These are phyloP conservation scores for Saccopteryx bilineata DNA, from an alignment of 2,113 vertebrate genomes.

Conservation along the genomic window DNA sequence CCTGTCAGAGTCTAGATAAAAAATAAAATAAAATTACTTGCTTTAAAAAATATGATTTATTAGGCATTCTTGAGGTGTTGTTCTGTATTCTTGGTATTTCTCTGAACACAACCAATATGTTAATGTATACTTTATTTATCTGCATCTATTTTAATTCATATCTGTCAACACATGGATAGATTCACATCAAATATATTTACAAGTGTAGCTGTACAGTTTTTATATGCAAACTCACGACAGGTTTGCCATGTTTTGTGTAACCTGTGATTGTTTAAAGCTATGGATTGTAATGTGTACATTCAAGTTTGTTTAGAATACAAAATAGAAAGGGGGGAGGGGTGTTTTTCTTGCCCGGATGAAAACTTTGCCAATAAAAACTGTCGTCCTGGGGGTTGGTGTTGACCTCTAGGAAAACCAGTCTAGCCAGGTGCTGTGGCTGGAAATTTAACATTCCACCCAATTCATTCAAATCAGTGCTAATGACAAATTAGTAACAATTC, in stretches of 20 bases:
- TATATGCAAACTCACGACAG: neutral
- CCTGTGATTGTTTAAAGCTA: neutral
- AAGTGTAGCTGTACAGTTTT: neutral
- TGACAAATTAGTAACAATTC: constrained; percentile 71
- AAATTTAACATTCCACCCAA: constrained; percentile 32
- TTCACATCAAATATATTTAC: neutral
- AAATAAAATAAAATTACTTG: constrained; percentile 79
- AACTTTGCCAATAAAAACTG: constrained; percentile 68
- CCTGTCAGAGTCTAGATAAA: neutral
- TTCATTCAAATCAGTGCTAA: constrained; percentile 61
- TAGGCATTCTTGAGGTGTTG: constrained; percentile 67
- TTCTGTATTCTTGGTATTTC: constrained; percentile 67
- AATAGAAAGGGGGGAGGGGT: neutral
- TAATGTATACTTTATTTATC: neutral
- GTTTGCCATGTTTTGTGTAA: neutral
- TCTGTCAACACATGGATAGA: neutral
- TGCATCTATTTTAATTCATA: neutral
- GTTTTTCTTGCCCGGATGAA: constrained; percentile 71
- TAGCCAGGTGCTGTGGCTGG: constrained; percentile 37
- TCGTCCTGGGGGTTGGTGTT: constrained; percentile 27
- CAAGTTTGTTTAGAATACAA: constrained; percentile 60
- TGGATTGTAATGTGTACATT: neutral
- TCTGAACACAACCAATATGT: constrained; percentile 48
- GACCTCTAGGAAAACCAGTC: neutral
- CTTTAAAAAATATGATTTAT: constrained; percentile 60